phyloP scores from a whole-genome alignment of 2,113 vertebrate species.

The Ivindomyrus marchei region DNA sequence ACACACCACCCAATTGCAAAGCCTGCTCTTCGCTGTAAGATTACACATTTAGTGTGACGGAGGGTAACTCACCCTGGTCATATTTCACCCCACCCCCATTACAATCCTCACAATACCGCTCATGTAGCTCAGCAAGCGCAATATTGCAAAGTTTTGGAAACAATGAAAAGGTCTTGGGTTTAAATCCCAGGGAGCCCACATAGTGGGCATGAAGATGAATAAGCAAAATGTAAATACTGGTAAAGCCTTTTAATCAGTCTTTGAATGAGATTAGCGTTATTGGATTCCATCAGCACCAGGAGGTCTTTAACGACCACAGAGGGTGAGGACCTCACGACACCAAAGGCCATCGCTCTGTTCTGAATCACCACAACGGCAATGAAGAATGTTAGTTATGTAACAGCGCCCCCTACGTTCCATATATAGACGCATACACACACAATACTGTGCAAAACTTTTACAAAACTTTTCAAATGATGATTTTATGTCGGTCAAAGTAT shows the following conservation, averaged over 20 bases:
- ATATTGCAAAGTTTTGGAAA: neutral
- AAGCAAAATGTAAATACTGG: neutral
- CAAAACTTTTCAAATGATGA: neutral
- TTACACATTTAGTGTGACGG: neutral
- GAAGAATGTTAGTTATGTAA: neutral
- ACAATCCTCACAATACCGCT: neutral
- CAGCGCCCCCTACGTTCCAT: neutral
- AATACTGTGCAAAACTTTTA: neutral
- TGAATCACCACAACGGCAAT: neutral
- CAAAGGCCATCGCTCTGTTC: neutral
- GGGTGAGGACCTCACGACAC: neutral
- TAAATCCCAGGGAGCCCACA: neutral
- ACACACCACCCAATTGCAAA: neutral
- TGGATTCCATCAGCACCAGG: neutral
- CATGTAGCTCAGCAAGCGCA: neutral
- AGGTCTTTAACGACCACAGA: neutral
- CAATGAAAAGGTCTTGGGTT: neutral
- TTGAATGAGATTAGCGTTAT: neutral
- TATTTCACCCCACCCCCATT: neutral
- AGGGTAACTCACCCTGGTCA: neutral
- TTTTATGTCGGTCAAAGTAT: neutral
- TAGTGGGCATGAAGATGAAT: neutral
- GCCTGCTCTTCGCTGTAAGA: neutral
- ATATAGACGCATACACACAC: neutral
- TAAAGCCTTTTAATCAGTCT: neutral